Evolutionary conservation across 2,113 vertebrate species (phyloP), one percentile per base, ranked within the genome.

Genomic region (Serinus canaria): DNA sequence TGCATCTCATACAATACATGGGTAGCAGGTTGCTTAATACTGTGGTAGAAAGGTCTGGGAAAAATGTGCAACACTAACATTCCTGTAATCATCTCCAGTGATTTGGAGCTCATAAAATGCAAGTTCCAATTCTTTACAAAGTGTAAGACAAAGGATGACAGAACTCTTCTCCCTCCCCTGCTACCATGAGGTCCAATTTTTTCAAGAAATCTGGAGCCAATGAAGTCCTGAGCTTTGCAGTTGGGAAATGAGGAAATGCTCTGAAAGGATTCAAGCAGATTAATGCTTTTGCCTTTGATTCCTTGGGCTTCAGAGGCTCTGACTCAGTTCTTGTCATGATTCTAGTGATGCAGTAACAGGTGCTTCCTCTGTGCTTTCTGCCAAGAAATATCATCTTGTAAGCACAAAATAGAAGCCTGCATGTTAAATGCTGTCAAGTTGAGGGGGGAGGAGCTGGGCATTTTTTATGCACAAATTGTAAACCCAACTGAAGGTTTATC

Each of bases 261-360:
- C 84, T 60, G 58, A 25, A 60, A 70, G 43, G 33, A 47, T 86
- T 63, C 37, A 58, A 62, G 13, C 37, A 82, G 23, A 43, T 46
- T 77, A 58, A 67, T 50, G 35, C 17, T 83, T 89, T 76, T 89
- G 78, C 59, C 24, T 75, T 67, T 21, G 55, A 39, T 72, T 93
- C 27, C 68, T 83, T 50, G 47, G 43, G 21, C 43, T 86, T 83
- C 78, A 79, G 85, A 66, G n/a, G n/a, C 59, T 84, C 52, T 89
- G 89, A 74, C 62, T 94, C 80, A 63, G 81, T 81, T 90, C 83
- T 88, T 96, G 84, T 93, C 15, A 37, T 21, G 50, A 81, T 67
- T 89, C 55, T 89, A 89, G 70, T 73, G 72, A 70, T 59, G 63
- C 89, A 93, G 60, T 72, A 95, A 83, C 55, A 93, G 87, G 74